Evolutionary conservation across 2,888 invertebrate species (phyloP), one percentile per base, ranked within the genome.

Genomic region (Byasa hedistus): DNA sequence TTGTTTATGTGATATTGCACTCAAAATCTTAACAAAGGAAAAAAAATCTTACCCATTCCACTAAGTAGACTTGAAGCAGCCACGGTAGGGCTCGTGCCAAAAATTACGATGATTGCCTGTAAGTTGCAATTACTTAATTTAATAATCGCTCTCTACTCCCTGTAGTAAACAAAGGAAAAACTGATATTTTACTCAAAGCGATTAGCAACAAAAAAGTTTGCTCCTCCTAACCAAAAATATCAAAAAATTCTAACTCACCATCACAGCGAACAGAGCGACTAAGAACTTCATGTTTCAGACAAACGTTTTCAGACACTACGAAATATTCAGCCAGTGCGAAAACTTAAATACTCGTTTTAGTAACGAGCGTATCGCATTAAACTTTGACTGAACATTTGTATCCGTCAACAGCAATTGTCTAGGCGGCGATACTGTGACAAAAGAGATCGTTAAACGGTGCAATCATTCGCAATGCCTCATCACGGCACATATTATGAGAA

Each of bases 221-320:
- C 10, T 32, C 32, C 10, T 7, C 32, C 10, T 32, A 32, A 32
- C 32, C 32, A 10, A 10, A 27, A 27, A 27, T 32, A 59, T 7
- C 22, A 24, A 51, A n/a, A 39, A 61, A n/a, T 10, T 19, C 32
- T n/a, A 23, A 62, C 57, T 64, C 15, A 64, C 64, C 64, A 64
- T 51, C 10, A 36, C 36, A 51, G 52, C 64, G 8, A 64, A 32
- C 22, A 64, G 22, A 23, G 52, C 36, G 22, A 57, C 17, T 19
- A 58, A 8, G 23, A 27, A 64, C 64, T 64, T 64, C 64, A 64
- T 64, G n/a, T 64, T 52, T 22, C 21, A 17, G 21, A 15, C 36
- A 21, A 44, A 27, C 36, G 19, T 19, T 39, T 23, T 10, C 36
- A 19, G 36, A 27, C 52, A 58, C 57, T 51, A 58, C 51, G n/a